These are phyloP conservation scores for Microplitis manilae DNA, from an alignment of 2,888 invertebrate genomes.

Conservation along the genomic window DNA sequence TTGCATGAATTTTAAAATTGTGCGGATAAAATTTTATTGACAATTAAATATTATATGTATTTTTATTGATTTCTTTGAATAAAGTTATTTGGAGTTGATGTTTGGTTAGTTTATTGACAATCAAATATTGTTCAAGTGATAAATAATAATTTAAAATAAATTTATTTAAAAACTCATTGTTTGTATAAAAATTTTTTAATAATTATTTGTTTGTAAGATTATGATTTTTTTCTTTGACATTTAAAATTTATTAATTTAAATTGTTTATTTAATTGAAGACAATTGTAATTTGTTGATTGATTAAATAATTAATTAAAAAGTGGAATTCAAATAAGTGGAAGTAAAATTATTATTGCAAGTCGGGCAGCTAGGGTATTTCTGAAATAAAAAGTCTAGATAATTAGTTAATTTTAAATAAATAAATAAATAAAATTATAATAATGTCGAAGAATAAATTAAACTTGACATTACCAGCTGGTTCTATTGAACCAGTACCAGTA, in stretches of 20 bases:
- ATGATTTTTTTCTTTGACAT: background rate
- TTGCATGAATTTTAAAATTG: background rate
- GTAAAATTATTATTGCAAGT: background rate
- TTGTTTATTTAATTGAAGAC: too few species aligned
- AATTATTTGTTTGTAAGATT: background rate
- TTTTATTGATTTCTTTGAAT: background rate
- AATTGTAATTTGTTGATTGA: too few species aligned
- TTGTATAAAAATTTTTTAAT: background rate
- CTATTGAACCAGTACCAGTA: constrained; percentile 82
- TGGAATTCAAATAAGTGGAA: background rate
- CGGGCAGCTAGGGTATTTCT: background rate
- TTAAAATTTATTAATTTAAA: too few species aligned
- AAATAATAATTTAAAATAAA: background rate
- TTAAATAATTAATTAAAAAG: too few species aligned
- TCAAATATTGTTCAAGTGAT: background rate
- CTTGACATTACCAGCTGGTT: constrained; percentile 90
- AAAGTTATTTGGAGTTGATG: background rate
- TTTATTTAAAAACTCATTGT: background rate
- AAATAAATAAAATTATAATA: constrained; percentile 54
- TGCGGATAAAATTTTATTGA: background rate
- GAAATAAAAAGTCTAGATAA: background rate
- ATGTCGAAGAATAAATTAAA: constrained; percentile 96
- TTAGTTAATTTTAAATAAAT: background rate
- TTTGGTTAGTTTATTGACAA: constrained; percentile 2
- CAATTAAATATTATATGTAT: background rate